Conservation (phyloP, 2,888 invertebrate genomes). For the Heliconius ismenius region DNA sequence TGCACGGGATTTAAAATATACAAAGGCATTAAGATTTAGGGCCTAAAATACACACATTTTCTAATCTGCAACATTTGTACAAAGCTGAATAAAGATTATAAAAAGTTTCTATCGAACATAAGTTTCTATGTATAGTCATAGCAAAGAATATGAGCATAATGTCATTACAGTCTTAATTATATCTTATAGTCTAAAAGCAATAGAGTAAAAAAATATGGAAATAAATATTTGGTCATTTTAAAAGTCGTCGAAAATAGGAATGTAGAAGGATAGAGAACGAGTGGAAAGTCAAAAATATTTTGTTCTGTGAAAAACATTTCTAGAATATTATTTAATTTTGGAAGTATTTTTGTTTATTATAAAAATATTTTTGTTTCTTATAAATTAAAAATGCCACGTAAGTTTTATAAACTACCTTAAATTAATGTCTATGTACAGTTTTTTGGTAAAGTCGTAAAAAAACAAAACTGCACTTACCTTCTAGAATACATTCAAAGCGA, state of each 20-base stretch:
- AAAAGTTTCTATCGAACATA: slow-evolving; percentile 21
- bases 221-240: slow-evolving; percentile 42
- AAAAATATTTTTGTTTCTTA: slow-evolving; percentile 29
- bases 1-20: slow-evolving; percentile 23
- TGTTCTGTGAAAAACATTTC: slow-evolving; percentile 2
- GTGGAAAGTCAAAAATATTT: slow-evolving; percentile 20
- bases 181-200: slow-evolving; percentile 42
- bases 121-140: slow-evolving; percentile 31
- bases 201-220: slow-evolving; percentile 33
- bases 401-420: slow-evolving; percentile 33
- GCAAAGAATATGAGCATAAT: slow-evolving; percentile 40
- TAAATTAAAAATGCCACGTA: slow-evolving; percentile 41
- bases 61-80: slow-evolving; percentile 8
- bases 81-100: slow-evolving; percentile 10
- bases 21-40: slow-evolving; percentile 18
- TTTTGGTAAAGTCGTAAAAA: slow-evolving; percentile 39
- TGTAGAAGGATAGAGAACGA: slow-evolving; percentile 30
- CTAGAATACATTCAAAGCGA: slow-evolving; percentile 33
- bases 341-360: slow-evolving; percentile 5
- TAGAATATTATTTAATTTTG: slow-evolving; percentile 9
- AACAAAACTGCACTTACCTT: slow-evolving; percentile 31
- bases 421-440: slow-evolving; percentile 38
- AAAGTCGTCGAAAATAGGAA: slow-evolving; percentile 36
- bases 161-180: slow-evolving; percentile 44
- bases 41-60: slow-evolving; percentile 12